These are phyloP conservation scores for Tachina fera DNA, from an alignment of 2,888 invertebrate species.

Conservation along the genomic window DNA sequence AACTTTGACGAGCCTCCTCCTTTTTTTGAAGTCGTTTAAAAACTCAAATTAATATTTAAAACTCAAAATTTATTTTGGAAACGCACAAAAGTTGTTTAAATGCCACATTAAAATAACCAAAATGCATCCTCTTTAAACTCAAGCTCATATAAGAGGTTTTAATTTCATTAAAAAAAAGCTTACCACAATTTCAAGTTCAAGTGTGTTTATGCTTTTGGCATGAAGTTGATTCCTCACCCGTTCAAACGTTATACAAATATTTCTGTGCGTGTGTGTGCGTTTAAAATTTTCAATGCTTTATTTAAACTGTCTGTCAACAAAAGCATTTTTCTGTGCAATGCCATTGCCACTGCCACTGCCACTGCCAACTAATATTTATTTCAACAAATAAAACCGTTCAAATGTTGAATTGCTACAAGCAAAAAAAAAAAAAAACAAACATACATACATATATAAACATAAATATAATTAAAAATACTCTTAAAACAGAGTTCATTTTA, in stretches of 20 bases:
- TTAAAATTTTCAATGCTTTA: conserved; percentile 37
- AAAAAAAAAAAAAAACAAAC: background rate
- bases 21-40: background rate
- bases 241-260: background rate
- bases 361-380: conserved; percentile 31
- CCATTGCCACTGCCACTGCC: conserved; percentile 29
- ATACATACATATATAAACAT: too few species aligned
- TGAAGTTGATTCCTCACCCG: background rate
- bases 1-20: background rate
- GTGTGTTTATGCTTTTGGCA: background rate
- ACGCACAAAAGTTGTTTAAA: background rate
- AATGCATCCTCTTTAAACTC: conserved; percentile 25
- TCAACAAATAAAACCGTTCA: background rate
- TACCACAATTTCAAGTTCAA: conserved; percentile 61
- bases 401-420: background rate
- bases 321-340: conserved; percentile 9
- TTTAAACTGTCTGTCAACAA: conserved; percentile 63
- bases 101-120: background rate
- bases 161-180: conserved; percentile 23
- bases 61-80: background rate
- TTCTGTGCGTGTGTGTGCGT: background rate
- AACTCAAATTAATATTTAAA: background rate
- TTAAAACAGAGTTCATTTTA: conserved; percentile 40
- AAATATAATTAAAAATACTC: too few species aligned
- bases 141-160: background rate